Evolutionary conservation across 2,888 invertebrate genomes (phyloP).

Genomic region (Malachius bipustulatus): DNA sequence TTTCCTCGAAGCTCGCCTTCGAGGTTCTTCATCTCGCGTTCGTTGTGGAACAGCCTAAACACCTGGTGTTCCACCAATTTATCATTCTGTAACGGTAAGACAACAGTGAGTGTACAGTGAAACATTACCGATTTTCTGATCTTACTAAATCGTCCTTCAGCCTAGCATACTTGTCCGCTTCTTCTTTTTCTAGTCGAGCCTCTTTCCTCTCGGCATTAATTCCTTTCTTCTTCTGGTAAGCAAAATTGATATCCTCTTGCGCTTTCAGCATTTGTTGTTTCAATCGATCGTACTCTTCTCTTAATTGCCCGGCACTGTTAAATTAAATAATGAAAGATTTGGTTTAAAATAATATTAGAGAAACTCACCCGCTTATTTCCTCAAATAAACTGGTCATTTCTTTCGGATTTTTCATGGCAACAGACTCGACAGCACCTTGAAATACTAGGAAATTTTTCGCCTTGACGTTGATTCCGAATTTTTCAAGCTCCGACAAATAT

Average conservation of each 20-base stretch:
- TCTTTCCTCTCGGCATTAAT: slow-evolving; percentile 97
- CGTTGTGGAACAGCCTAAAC: slow-evolving; percentile 90
- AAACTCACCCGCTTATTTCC: slow-evolving; percentile 82
- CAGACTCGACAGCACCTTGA: slow-evolving; percentile 98
- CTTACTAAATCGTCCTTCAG: slow-evolving; percentile 83
- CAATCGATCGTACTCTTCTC: slow-evolving; percentile 87
- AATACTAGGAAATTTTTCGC: slow-evolving; percentile 99
- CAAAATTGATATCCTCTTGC: slow-evolving; percentile 96
- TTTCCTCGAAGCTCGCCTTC: slow-evolving; percentile 74
- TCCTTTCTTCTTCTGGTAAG: slow-evolving; percentile 96
- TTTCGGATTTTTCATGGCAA: slow-evolving; percentile 99
- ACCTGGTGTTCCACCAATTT: slow-evolving; percentile 87
- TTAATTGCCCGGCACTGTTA: slow-evolving; percentile 83
- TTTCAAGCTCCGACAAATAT: slow-evolving; percentile 81
- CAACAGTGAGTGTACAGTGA: no score
- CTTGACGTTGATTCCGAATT: slow-evolving; percentile 93
- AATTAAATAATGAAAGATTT: slow-evolving; percentile 10
- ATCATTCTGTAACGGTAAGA: slow-evolving; percentile 51
- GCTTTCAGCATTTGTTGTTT: slow-evolving; percentile 92
- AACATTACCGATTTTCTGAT: no score
- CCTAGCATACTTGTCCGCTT: slow-evolving; percentile 93
- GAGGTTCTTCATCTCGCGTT: slow-evolving; percentile 72
- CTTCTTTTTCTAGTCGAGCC: slow-evolving; percentile 95
- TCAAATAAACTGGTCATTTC: slow-evolving; percentile 95
- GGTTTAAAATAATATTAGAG: no score